Percentiles rank a stretch among this genome's conserved stretches.
These are phyloP conservation scores for Megalurothrips usitatus DNA, from an alignment of 2,888 invertebrate genomes.

Conservation along the genomic window DNA sequence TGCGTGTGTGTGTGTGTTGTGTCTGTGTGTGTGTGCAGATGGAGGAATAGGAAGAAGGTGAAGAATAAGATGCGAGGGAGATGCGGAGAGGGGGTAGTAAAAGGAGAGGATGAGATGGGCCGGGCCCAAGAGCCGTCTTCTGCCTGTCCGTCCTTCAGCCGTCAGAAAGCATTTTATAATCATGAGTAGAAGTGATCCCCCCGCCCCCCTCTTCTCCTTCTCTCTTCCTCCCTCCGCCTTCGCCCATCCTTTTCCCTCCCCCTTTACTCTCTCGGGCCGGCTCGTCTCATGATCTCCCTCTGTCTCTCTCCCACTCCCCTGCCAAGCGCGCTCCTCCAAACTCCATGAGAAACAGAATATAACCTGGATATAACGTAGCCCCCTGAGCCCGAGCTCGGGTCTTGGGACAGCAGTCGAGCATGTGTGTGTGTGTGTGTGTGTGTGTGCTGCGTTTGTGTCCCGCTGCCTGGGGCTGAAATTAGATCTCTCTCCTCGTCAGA, in stretches of 20 bases:
- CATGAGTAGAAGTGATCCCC: conserved; percentile 22
- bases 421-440: conserved; percentile 3
- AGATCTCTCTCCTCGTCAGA: conserved; percentile 26
- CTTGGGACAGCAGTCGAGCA: background rate
- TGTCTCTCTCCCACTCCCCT: background rate
- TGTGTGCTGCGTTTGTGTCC: conserved; percentile 8
- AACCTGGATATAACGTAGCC: conserved; percentile 21
- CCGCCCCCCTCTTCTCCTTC: background rate
- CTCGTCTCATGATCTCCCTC: background rate
- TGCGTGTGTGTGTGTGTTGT: too few species aligned
- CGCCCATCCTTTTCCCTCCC: background rate
- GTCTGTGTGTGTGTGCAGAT: too few species aligned
- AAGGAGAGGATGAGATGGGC: background rate
- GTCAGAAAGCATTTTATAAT: conserved; percentile 27
- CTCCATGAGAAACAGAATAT: conserved; percentile 19
- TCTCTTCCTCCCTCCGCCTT: background rate
- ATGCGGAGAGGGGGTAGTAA: background rate
- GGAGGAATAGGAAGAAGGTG: background rate
- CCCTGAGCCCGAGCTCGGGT: background rate
- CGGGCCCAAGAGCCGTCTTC: background rate
- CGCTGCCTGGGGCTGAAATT: conserved; percentile 24
- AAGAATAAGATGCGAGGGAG: background rate
- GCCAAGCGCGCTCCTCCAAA: background rate
- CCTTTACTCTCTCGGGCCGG: background rate
- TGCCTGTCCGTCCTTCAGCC: conserved; percentile 6